Percentiles rank a stretch among this genome's conserved stretches.
Evolutionary conservation across 1,140 invertebrate genomes (phyloP).

Genomic region (Penaeus indicus): DNA sequence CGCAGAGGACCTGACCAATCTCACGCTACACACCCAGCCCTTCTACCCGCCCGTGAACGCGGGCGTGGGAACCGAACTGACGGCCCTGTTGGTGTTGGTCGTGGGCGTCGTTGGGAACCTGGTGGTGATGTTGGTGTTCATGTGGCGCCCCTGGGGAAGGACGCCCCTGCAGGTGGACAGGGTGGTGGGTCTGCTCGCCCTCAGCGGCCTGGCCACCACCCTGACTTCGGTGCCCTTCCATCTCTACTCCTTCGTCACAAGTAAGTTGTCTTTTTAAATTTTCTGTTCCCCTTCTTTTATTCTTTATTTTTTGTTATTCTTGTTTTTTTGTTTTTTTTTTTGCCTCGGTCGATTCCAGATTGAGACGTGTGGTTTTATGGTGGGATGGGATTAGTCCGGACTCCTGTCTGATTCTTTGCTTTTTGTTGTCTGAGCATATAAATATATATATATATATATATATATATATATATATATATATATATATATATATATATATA

Average conservation of each 20-base stretch:
- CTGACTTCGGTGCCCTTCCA: conserved; percentile 30
- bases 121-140: conserved; percentile 36
- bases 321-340: no score
- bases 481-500: no score
- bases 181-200: conserved; percentile 41
- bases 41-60: conserved; percentile 1
- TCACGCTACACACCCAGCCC: no score
- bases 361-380: no score
- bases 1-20: neutral
- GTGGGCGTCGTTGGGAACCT: conserved; percentile 53
- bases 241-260: conserved; percentile 34
- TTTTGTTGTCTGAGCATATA: no score
- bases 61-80: neutral
- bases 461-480: no score
- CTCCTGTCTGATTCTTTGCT: no score
- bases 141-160: conserved; percentile 42
- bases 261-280: no score
- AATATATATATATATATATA: no score
- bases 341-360: no score
- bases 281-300: neutral
- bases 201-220: conserved; percentile 45
- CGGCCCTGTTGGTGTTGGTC: conserved; percentile 16
- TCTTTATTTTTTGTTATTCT: neutral
- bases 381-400: no score
- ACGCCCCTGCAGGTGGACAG: conserved; percentile 53